These are phyloP conservation scores for Notodonta dromedarius DNA, from an alignment of 2,888 invertebrate genomes.

Conservation along the genomic window DNA sequence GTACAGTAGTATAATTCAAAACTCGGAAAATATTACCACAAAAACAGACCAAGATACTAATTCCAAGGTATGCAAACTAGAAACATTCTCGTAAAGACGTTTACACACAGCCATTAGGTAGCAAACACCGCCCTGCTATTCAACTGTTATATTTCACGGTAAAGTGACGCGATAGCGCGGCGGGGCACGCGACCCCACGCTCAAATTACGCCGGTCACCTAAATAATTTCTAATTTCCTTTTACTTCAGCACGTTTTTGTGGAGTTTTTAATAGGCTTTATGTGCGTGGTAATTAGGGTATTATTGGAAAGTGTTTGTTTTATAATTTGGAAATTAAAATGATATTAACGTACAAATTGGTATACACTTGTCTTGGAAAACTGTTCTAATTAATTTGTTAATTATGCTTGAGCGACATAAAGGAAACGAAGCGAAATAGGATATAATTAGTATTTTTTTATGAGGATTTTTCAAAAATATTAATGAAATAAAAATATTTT, in stretches of 20 bases:
- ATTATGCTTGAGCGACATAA: too few species aligned
- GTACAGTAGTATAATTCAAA: too few species aligned
- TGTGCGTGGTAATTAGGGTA: neutral
- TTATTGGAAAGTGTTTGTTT: neutral
- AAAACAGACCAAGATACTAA: neutral
- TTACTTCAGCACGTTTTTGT: conserved; percentile 18
- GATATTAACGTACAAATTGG: neutral
- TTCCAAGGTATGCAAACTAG: conserved; percentile 11
- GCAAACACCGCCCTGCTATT: conserved; percentile 35
- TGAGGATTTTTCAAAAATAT: too few species aligned
- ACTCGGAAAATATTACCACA: neutral
- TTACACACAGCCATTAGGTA: conserved; percentile 21
- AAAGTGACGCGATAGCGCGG: conserved; percentile 26
- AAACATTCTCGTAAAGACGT: conserved; percentile 14
- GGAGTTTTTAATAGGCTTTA: conserved; percentile 21
- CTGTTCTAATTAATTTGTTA: too few species aligned
- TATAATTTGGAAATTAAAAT: neutral
- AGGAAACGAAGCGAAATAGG: too few species aligned
- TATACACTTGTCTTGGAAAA: neutral
- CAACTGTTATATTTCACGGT: conserved; percentile 52
- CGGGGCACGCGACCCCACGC: conserved; percentile 33
- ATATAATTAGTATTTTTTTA: too few species aligned
- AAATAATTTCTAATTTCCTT: conserved; percentile 41
- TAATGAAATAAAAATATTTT: too few species aligned
- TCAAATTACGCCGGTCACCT: conserved; percentile 20